Evolutionary conservation across 2,113 vertebrate genomes (phyloP).

Genomic region (Corydoras sp.): DNA sequence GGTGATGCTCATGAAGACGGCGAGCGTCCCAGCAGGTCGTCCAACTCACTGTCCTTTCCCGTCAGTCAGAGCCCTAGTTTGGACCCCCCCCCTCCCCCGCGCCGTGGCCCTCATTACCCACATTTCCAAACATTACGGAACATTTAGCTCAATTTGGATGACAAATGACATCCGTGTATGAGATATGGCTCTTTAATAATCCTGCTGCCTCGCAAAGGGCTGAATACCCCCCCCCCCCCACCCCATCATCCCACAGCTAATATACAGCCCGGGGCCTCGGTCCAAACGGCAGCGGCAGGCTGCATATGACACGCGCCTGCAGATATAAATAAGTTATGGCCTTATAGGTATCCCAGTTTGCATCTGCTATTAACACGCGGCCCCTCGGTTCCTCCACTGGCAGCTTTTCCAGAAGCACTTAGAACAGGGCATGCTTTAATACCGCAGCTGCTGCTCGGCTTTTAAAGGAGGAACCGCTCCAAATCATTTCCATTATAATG

Average conservation of each 20-base stretch:
- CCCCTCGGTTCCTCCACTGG: constrained; percentile 5
- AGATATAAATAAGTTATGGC: neutral
- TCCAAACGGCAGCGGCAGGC: no score
- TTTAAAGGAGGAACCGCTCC: neutral
- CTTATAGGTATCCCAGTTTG: neutral
- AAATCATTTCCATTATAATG: neutral
- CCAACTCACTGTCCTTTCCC: constrained; percentile 6
- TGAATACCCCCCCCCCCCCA: constrained; percentile 25
- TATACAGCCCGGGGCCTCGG: constrained; percentile 14
- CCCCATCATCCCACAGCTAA: constrained; percentile 1
- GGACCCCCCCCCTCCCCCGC: constrained; percentile 1
- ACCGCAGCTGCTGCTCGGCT: neutral
- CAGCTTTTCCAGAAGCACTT: neutral
- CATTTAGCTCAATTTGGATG: constrained; percentile 22
- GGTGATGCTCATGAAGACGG: constrained; percentile 6
- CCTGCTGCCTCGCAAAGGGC: constrained; percentile 15
- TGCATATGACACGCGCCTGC: no score
- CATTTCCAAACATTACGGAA: constrained; percentile 16
- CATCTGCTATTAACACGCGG: neutral
- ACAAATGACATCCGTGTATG: constrained; percentile 30
- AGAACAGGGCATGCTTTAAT: neutral
- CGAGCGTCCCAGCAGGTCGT: neutral
- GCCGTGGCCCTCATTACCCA: constrained; percentile 3
- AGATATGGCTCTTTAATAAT: constrained; percentile 23
- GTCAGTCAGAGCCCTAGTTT: constrained; percentile 26